A percentile compares a stretch with the other conserved stretches of the same genome.
These are phyloP conservation scores for Ochropleura leucogaster DNA, from an alignment of 2,888 invertebrate species.

Conservation along the genomic window DNA sequence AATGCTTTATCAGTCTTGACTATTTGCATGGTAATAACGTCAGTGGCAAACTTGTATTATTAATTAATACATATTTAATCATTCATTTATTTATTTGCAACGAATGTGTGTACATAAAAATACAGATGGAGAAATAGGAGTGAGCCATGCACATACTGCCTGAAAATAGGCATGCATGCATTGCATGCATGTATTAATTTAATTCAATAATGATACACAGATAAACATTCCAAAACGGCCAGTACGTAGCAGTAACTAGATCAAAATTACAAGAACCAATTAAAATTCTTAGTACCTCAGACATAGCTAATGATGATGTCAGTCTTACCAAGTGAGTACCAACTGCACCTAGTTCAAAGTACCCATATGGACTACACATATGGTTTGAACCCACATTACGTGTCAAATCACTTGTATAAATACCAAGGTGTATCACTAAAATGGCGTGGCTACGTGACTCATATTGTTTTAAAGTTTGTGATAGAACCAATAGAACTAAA, in stretches of 20 bases:
- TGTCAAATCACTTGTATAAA: constrained; percentile 62
- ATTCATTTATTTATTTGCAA: too few species aligned
- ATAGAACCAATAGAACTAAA: constrained; percentile 11
- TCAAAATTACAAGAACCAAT: constrained; percentile 4
- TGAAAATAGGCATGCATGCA: too few species aligned
- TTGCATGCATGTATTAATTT: too few species aligned
- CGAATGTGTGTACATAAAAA: too few species aligned
- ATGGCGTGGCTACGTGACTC: constrained; percentile 47
- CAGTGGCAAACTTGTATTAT: not conserved
- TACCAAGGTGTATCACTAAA: constrained; percentile 30
- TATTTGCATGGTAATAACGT: not conserved
- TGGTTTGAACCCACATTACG: constrained; percentile 57
- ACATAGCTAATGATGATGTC: constrained; percentile 20
- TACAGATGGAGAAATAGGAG: too few species aligned
- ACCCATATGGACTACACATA: constrained; percentile 32
- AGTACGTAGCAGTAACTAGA: not conserved
- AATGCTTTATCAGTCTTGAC: not conserved
- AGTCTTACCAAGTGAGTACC: not conserved
- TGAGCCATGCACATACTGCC: too few species aligned
- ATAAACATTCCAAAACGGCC: not conserved
- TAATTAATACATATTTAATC: not conserved
- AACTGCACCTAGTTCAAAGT: constrained; percentile 6
- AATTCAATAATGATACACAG: too few species aligned
- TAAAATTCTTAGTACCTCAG: constrained; percentile 19
- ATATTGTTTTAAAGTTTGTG: constrained; percentile 51